phyloP scores from a whole-genome alignment of 2,888 invertebrate species.

The Cheilosia impressa region DNA sequence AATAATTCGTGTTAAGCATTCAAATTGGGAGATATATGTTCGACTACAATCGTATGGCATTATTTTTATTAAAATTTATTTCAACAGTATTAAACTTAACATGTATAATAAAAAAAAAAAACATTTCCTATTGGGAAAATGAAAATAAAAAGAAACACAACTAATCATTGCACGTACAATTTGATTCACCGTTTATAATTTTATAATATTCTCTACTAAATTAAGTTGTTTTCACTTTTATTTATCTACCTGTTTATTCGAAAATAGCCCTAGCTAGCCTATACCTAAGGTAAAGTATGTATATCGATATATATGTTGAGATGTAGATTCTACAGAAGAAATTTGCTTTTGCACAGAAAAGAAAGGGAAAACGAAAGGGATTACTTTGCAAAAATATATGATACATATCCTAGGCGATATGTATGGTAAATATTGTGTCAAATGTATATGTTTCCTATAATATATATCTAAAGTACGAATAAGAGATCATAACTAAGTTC shows the following conservation, averaged over 20 bases:
- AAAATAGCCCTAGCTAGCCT: constrained; percentile 72
- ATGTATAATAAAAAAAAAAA: not conserved
- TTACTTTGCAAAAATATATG: constrained; percentile 53
- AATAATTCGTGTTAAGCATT: constrained; percentile 55
- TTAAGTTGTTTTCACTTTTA: constrained; percentile 1
- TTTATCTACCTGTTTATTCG: constrained; percentile 40
- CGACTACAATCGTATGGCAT: constrained; percentile 28
- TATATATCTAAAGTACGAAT: constrained; percentile 52
- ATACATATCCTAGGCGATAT: constrained; percentile 24
- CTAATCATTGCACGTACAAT: constrained; percentile 54
- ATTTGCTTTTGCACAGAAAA: constrained; percentile 43
- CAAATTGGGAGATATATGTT: constrained; percentile 3
- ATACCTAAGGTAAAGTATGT: constrained; percentile 28
- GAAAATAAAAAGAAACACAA: constrained; percentile 16
- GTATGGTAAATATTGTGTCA: constrained; percentile 21
- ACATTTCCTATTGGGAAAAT: constrained; percentile 21
- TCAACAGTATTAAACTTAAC: constrained; percentile 42
- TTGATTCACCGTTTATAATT: constrained; percentile 28
- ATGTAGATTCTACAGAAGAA: constrained; percentile 43
- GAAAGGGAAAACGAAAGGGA: not conserved
- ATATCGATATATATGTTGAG: constrained; percentile 31
- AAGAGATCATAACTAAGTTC: constrained; percentile 69
- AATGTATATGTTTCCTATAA: constrained; percentile 47
- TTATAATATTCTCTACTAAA: constrained; percentile 38
- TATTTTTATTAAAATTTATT: constrained; percentile 26